These are phyloP conservation scores for Neopipo cinnamomea DNA, from an alignment of 2,113 vertebrate species.

Conservation along the genomic window DNA sequence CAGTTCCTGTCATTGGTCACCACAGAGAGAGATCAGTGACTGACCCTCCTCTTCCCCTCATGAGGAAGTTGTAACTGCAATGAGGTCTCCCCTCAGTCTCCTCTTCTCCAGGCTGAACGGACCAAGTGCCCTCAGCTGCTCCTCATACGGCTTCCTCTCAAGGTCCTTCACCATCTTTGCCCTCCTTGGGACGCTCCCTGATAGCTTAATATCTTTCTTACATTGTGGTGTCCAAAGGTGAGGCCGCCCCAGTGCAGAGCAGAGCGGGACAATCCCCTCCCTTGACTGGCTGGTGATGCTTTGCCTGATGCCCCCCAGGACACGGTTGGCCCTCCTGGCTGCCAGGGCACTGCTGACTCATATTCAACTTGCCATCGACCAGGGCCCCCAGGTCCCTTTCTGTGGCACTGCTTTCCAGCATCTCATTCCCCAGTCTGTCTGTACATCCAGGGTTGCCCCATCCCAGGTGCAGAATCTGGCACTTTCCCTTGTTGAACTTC, in stretches of 20 bases:
- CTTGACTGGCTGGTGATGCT: background rate
- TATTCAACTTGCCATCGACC: background rate
- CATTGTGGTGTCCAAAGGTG: background rate
- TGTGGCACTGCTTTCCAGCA: background rate
- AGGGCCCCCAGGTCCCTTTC: background rate
- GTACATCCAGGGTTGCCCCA: background rate
- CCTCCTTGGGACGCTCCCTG: background rate
- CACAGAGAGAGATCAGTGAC: background rate
- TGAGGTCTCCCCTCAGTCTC: background rate
- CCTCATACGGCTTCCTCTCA: background rate
- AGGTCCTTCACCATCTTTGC: background rate
- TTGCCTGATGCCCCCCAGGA: background rate
- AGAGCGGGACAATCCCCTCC: background rate
- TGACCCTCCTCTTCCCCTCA: background rate
- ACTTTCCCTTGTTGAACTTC: background rate
- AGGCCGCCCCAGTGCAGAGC: background rate
- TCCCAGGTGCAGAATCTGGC: background rate
- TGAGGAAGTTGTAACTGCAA: background rate
- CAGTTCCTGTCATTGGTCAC: background rate
- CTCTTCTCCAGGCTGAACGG: background rate
- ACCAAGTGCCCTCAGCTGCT: background rate
- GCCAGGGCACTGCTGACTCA: background rate
- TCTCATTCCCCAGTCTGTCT: background rate
- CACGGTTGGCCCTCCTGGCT: background rate
- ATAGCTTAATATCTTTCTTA: background rate